Percentiles rank a stretch among this genome's conserved stretches.
phyloP scores from a whole-genome alignment of 2,113 vertebrate species.

The Engraulis encrasicolus region DNA sequence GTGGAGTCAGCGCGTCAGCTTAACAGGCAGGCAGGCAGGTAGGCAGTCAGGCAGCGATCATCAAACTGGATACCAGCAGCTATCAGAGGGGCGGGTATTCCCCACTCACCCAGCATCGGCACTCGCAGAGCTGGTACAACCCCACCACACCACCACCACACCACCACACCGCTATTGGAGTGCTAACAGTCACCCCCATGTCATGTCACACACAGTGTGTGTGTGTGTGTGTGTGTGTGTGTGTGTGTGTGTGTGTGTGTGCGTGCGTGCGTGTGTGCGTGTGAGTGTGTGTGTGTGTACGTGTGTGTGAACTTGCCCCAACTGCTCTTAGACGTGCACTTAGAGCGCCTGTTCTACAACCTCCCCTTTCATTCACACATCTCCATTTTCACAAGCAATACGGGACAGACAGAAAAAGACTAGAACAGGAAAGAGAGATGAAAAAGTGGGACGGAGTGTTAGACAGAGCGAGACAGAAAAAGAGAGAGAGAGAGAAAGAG shows the following conservation, averaged over 20 bases:
- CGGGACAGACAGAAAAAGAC: neutral
- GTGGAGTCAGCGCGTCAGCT: slow-evolving; percentile 61
- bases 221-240: slow-evolving; percentile 26
- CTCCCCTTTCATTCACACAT: slow-evolving; percentile 30
- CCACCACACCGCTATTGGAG: too few species aligned
- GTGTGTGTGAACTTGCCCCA: slow-evolving; percentile 20
- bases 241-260: neutral
- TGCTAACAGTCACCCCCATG: too few species aligned
- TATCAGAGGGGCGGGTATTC: slow-evolving; percentile 50
- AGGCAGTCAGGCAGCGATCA: too few species aligned
- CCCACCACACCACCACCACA: too few species aligned
- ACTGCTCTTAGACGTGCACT: slow-evolving; percentile 60
- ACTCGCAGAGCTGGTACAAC: neutral
- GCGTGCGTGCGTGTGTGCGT: neutral
- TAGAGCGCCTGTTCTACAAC: slow-evolving; percentile 28
- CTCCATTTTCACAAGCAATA: slow-evolving; percentile 19
- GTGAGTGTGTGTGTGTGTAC: slow-evolving; percentile 13
- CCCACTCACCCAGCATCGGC: too few species aligned
- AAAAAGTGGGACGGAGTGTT: neutral
- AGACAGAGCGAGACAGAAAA: neutral
- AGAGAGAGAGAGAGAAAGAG: neutral
- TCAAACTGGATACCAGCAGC: too few species aligned
- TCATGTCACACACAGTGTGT: too few species aligned
- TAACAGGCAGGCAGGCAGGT: slow-evolving; percentile 58
- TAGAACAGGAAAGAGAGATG: too few species aligned